Base-by-base conservation (phyloP, 2,113 vertebrate genomes). In the Chitala chitala region DNA sequence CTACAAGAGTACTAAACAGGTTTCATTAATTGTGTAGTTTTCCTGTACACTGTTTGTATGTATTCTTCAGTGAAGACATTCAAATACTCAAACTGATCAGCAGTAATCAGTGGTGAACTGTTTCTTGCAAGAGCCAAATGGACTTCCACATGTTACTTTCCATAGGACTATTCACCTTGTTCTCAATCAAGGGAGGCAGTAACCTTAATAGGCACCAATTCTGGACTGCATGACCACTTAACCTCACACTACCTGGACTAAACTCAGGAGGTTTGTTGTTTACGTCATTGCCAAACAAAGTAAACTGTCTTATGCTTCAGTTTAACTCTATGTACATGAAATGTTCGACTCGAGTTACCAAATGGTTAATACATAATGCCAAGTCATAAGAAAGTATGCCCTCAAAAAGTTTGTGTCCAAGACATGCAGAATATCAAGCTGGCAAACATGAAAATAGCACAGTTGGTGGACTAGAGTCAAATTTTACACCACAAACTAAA, bases 201-300 rank as follows among this genome's bases (percentile, higher is more conserved):
- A 72, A 17, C 72, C 77, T 75, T 61, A 78, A 66, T 24, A 72
- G 44, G 61, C 73, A 75, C 63, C 53, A 61, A 46, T 75, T 72
- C 10, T 75, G 58, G 20, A 71, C 68, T 15, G 69, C 69, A 68
- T 75, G 77, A 36, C 69, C 61, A 75, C 69, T 53, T 26, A 71
- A 38, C 61, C 50, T 78, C 40, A 72, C 69, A 58, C 40, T 72
- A 36, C 59, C 59, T 71, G 20, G 59, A 15, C 10, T 71, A n/a
- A 65, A 59, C 36, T 75, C 73, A n/a, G 38, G 51, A 56, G 29
- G 77, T 31, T 58, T 78, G n/a, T 75, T 51, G 50, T 26, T 20
- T 42, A 20, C 59, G 15, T 71, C 61, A 42, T 64, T 71, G 69
- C 73, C 48, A 59, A 68, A 50, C 22, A 58, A 51, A 5, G 26